Evolutionary conservation across 2,113 vertebrate genomes (phyloP), one percentile per base, ranked within the genome.

Genomic region (Dasypus novemcinctus): DNA sequence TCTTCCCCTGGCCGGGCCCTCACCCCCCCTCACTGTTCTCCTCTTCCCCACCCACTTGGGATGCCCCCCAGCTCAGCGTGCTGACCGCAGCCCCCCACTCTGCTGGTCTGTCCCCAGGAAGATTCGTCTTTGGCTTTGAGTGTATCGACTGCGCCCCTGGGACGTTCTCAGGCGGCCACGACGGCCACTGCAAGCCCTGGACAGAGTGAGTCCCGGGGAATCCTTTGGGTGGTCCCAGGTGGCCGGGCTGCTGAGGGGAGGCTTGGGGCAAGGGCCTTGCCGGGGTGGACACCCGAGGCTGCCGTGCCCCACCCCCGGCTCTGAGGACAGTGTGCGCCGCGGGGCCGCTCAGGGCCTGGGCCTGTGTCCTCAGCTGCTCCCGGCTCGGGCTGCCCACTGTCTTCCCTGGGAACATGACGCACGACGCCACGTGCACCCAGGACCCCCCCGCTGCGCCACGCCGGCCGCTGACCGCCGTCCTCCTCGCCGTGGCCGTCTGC

Each of bases 331-430:
- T 12, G 8, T 49, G 46, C 11, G 5, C 46, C 11, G 43, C 9
- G 43, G 43, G 0, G 38, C n/a, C 13, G n/a, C n/a, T 18, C 10
- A 4, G 20, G 0, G 18, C 18, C 43, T 46, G 43, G 43, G 43
- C 43, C 43, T 74, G 52, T 33, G 57, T 95, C 90, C 46, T 0
- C 54, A 98, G 98, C 46, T 98, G 98, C 59, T 79, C 92, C 57
- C 78, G 76, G 23, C 21, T 43, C 0, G 98, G 98, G 0, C 79
- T 98, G 18, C 14, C 89, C 20, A 98, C 97, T 0, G 0, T 75
- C 12, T 90, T 75, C 33, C n/a, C 43, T 1, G 98, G 98, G 54
- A 98, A 98, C 96, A 92, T 76, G 25, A 98, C 98, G 0, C 98
- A 98, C 54, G 89, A 98, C 0, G 59, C 92, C 0, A 0, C 90